Conservation (phyloP, 2,888 invertebrate genomes). For the Lacanobia wlatinum region DNA sequence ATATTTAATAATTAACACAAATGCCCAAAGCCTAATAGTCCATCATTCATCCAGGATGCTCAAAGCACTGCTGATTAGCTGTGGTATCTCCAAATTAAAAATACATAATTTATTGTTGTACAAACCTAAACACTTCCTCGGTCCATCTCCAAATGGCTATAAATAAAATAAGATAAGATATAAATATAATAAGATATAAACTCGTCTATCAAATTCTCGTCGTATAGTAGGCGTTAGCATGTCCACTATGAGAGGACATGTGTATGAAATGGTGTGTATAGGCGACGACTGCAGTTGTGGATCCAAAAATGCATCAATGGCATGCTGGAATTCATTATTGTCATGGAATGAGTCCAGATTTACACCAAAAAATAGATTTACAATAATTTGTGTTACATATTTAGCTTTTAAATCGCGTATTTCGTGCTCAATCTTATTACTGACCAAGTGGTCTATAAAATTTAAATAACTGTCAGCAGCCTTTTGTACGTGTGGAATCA, state of each 20-base stretch:
- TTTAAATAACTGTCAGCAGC: slow-evolving; percentile 9
- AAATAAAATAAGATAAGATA: too few species aligned
- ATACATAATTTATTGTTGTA: neutral
- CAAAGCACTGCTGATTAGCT: neutral
- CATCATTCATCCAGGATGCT: too few species aligned
- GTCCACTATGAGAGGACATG: slow-evolving; percentile 1
- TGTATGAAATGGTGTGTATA: slow-evolving; percentile 1
- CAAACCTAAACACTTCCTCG: slow-evolving; percentile 20
- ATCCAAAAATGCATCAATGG: neutral
- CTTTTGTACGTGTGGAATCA: slow-evolving; percentile 11
- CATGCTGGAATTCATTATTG: slow-evolving; percentile 5
- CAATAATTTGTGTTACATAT: slow-evolving; percentile 13
- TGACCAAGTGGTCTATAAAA: slow-evolving; percentile 5
- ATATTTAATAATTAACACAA: too few species aligned
- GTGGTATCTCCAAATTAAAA: neutral
- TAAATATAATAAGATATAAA: too few species aligned
- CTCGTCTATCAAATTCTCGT: neutral
- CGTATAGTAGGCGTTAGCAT: neutral
- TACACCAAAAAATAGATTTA: slow-evolving; percentile 1
- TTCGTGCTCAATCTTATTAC: slow-evolving; percentile 15
- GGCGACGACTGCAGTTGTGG: neutral
- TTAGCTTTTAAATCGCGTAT: slow-evolving; percentile 10
- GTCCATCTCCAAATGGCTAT: slow-evolving; percentile 22
- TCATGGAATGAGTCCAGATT: neutral
- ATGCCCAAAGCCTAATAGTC: too few species aligned